Conservation (phyloP, 2,888 invertebrate genomes). For the Pyrrhosoma nymphula region DNA sequence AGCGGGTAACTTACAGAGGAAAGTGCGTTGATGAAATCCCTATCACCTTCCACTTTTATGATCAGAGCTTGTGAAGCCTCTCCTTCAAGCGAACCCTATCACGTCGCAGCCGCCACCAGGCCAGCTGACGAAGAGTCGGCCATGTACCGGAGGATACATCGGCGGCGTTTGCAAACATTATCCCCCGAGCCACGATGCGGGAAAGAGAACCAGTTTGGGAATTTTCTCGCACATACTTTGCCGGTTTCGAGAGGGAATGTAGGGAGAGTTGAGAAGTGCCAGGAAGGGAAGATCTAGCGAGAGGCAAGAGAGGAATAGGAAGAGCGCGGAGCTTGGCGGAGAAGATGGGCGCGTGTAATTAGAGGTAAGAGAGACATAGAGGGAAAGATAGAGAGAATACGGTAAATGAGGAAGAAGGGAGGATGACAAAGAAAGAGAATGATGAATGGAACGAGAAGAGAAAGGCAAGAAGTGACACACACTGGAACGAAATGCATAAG, state of each 20-base stretch:
- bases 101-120: background rate
- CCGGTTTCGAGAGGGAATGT: background rate
- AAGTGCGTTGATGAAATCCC: no score
- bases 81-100: background rate
- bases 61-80: background rate
- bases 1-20: no score
- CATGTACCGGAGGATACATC: background rate
- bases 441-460: constrained; percentile 41
- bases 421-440: background rate
- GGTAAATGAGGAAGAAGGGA: background rate
- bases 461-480: background rate
- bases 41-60: background rate
- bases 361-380: background rate
- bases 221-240: background rate
- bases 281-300: background rate
- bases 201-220: constrained; percentile 2
- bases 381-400: background rate
- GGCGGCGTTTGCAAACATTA: background rate
- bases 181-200: background rate
- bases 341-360: background rate
- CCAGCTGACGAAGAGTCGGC: background rate
- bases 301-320: background rate
- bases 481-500: background rate
- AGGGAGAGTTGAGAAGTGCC: background rate
- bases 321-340: background rate